Conservation (phyloP, 2,888 invertebrate genomes). For the Stegophylla sp. region DNA sequence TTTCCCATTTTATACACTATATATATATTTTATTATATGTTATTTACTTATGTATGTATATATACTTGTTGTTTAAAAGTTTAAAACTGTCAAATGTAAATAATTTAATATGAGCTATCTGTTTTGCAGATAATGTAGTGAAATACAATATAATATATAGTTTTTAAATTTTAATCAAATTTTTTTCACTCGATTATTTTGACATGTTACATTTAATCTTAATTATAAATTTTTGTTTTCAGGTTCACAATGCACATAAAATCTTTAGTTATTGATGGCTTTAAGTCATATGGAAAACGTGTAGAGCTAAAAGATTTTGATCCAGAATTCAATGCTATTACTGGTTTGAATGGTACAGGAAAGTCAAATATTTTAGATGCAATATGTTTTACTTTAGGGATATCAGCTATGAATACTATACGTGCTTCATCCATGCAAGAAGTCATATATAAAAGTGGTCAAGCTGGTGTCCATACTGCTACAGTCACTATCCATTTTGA, state of each 20-base stretch:
- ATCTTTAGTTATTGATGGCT: slow-evolving; percentile 91
- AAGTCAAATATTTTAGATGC: slow-evolving; percentile 97
- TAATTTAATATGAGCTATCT: too few species aligned
- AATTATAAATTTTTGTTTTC: background rate
- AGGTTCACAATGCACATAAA: slow-evolving; percentile 81
- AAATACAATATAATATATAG: too few species aligned
- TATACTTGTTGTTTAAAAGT: too few species aligned
- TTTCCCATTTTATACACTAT: too few species aligned
- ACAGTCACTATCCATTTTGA: slow-evolving; percentile 96
- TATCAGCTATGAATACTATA: slow-evolving; percentile 68
- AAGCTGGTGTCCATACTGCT: slow-evolving; percentile 93
- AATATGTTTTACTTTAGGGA: slow-evolving; percentile 97
- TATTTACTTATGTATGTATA: too few species aligned
- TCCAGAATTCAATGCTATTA: slow-evolving; percentile 94
- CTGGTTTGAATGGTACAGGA: slow-evolving; percentile 96
- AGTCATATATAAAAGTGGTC: slow-evolving; percentile 96
- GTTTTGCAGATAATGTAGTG: too few species aligned
- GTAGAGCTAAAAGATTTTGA: slow-evolving; percentile 94
- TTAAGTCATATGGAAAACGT: slow-evolving; percentile 94
- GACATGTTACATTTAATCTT: background rate
- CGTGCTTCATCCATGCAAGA: slow-evolving; percentile 90
- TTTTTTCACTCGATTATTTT: background rate
- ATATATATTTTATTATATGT: too few species aligned
- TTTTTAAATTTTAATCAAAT: too few species aligned
- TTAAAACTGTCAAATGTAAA: too few species aligned